Conservation (phyloP, 1,140 invertebrate genomes). For the Harlomillsia oculata region DNA sequence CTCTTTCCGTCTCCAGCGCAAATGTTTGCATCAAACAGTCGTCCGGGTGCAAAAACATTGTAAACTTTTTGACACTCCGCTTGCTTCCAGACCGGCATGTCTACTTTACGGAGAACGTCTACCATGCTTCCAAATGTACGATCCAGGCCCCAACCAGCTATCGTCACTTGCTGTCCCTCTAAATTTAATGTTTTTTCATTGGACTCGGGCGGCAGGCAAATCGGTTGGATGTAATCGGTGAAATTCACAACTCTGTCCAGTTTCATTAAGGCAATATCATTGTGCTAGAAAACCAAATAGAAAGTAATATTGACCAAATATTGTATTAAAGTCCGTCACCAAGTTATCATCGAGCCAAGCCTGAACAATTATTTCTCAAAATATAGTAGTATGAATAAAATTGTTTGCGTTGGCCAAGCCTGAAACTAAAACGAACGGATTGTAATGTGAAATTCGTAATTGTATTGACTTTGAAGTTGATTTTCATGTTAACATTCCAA, state of each 20-base stretch:
- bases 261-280: slow-evolving; percentile 24
- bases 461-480: no score
- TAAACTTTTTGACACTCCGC: slow-evolving; percentile 22
- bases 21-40: slow-evolving; percentile 10
- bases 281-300: neutral
- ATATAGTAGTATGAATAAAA: no score
- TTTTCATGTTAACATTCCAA: no score
- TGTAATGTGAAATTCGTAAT: no score
- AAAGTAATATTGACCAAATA: neutral
- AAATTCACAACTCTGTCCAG: slow-evolving; percentile 16
- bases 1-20: slow-evolving; percentile 30
- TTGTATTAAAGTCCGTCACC: neutral
- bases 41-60: slow-evolving; percentile 21
- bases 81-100: slow-evolving; percentile 26
- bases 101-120: slow-evolving; percentile 19
- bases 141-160: slow-evolving; percentile 24
- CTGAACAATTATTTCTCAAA: neutral
- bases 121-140: slow-evolving; percentile 4
- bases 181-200: neutral
- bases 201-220: slow-evolving; percentile 7
- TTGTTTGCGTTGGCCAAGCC: no score
- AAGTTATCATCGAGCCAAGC: neutral
- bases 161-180: slow-evolving; percentile 1
- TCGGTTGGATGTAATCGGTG: slow-evolving; percentile 20
- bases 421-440: no score